These are phyloP conservation scores for Menidia beryllina DNA, from an alignment of 2,113 vertebrate genomes.

Conservation along the genomic window DNA sequence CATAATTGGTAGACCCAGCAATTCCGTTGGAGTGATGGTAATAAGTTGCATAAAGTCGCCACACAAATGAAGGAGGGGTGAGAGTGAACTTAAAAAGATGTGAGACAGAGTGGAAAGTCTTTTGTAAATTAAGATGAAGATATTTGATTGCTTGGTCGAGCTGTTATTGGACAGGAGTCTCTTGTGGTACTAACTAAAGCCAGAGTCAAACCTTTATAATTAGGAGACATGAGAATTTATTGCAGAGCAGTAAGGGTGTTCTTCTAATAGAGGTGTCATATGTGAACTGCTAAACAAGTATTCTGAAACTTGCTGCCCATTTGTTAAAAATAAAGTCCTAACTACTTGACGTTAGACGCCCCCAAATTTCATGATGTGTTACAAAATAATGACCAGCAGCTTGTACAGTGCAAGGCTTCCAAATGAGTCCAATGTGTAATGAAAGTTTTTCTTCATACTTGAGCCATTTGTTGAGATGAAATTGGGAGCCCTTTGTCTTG, in stretches of 20 bases:
- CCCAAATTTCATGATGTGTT: constrained; percentile 72
- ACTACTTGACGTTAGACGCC: constrained; percentile 63
- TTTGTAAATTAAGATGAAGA: constrained; percentile 69
- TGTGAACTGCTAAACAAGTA: constrained; percentile 69
- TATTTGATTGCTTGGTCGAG: constrained; percentile 51
- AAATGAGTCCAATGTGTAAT: constrained; percentile 45
- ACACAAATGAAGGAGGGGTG: constrained; percentile 20
- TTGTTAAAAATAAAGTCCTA: constrained; percentile 76
- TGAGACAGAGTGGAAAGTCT: constrained; percentile 11
- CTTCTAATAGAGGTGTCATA: constrained; percentile 78
- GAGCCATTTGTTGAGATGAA: constrained; percentile 51
- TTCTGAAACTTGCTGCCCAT: constrained; percentile 61
- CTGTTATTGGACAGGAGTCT: constrained; percentile 65
- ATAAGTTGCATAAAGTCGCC: constrained; percentile 58
- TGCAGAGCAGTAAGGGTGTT: constrained; percentile 48
- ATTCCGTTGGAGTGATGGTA: constrained; percentile 54
- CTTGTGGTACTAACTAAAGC: constrained; percentile 54
- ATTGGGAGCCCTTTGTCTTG: constrained; percentile 9
- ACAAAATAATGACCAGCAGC: constrained; percentile 75
- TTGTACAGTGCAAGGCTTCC: constrained; percentile 31
- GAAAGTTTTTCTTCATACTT: constrained; percentile 58
- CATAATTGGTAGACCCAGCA: constrained; percentile 72
- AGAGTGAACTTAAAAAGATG: constrained; percentile 19
- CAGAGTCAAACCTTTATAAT: constrained; percentile 71
- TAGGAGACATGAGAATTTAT: constrained; percentile 70